Evolutionary conservation across 2,113 vertebrate species (phyloP).

Genomic region (Pomatostomus ruficeps): DNA sequence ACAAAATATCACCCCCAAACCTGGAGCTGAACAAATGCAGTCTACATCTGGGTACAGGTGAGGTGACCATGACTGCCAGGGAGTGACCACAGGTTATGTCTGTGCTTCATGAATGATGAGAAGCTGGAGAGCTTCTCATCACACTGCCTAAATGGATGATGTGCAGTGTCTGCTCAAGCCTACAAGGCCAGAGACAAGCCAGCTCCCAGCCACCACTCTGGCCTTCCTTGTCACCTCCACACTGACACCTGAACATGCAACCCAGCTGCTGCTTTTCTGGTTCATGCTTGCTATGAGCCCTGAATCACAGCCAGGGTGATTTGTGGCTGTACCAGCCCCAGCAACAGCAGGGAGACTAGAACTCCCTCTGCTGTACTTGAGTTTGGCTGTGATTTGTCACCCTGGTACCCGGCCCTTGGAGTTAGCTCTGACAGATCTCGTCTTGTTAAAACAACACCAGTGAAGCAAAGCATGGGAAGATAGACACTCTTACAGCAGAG

Average conservation of each 20-base stretch:
- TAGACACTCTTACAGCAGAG: background rate
- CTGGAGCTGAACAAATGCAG: background rate
- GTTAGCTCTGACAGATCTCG: background rate
- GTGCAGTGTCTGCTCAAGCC: background rate
- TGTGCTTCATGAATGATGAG: background rate
- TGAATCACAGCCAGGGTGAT: background rate
- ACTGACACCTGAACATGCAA: background rate
- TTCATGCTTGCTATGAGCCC: background rate
- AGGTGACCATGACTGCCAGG: background rate
- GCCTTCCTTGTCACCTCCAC: background rate
- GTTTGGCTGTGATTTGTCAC: background rate
- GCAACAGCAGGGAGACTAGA: background rate
- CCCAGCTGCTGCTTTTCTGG: background rate
- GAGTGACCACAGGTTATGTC: background rate
- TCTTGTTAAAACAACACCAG: background rate
- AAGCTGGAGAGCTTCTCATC: too few species aligned
- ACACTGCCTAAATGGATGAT: fast-evolving
- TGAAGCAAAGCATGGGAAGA: background rate
- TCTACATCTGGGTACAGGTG: background rate
- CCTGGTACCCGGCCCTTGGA: background rate
- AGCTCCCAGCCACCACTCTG: background rate
- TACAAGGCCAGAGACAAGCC: background rate
- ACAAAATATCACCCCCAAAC: background rate
- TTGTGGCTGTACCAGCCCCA: fast-evolving
- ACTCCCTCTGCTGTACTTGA: background rate